Conservation (phyloP, 2,888 invertebrate species). For the Suillia variegata region DNA sequence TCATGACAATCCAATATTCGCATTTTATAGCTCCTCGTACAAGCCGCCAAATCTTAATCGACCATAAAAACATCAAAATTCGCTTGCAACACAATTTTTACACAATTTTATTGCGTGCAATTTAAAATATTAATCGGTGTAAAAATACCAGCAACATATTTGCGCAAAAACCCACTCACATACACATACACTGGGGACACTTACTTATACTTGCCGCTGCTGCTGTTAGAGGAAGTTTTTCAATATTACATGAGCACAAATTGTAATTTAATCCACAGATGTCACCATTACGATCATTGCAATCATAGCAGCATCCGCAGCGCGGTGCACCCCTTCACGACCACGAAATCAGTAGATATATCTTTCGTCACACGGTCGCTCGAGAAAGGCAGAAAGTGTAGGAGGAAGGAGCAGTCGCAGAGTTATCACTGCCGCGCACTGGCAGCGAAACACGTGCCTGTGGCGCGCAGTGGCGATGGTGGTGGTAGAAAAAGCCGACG, state of each 20-base stretch:
- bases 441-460: conserved; percentile 21
- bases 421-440: neutral
- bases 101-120: conserved; percentile 51
- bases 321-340: conserved; percentile 32
- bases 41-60: conserved; percentile 40
- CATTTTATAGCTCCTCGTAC: neutral
- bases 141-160: conserved; percentile 32
- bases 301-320: conserved; percentile 29
- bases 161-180: conserved; percentile 13
- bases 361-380: too few relatives aligned
- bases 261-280: conserved; percentile 63
- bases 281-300: conserved; percentile 59
- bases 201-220: too few relatives aligned
- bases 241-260: conserved; percentile 59
- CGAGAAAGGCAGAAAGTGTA: too few relatives aligned
- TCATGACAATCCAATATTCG: too few relatives aligned
- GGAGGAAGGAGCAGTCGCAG: neutral
- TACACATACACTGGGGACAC: conserved; percentile 1
- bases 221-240: conserved; percentile 26
- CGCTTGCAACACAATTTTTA: conserved; percentile 38
- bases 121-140: conserved; percentile 48
- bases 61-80: conserved; percentile 52
- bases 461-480: neutral
- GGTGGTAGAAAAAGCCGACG: neutral
- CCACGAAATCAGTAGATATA: neutral